Conservation (phyloP, 2,888 invertebrate species). For the Cosmopolites sordidus region DNA sequence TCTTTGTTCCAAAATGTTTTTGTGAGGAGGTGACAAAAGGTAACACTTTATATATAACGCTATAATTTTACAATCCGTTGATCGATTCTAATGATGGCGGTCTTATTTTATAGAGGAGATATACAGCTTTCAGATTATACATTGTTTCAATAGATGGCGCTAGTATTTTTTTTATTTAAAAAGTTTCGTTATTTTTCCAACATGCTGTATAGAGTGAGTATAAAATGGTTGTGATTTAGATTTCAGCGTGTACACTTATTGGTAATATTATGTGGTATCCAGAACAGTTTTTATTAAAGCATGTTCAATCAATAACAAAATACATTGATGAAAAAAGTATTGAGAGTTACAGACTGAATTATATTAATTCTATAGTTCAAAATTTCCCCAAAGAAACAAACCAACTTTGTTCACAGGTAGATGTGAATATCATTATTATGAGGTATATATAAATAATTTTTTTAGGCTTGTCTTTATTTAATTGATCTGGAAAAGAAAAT, state of each 20-base stretch:
- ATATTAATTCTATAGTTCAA: slow-evolving; percentile 55
- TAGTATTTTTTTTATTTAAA: too few species aligned
- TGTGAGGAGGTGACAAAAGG: too few species aligned
- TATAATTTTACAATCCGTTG: too few species aligned
- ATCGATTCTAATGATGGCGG: too few species aligned
- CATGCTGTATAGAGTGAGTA: too few species aligned
- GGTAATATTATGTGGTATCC: slow-evolving; percentile 85
- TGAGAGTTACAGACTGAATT: slow-evolving; percentile 51
- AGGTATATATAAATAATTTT: slow-evolving; percentile 22
- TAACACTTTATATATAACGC: too few species aligned
- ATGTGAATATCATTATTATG: too few species aligned
- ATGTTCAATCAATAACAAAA: slow-evolving; percentile 57
- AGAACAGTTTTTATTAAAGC: slow-evolving; percentile 69
- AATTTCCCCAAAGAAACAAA: slow-evolving; percentile 62
- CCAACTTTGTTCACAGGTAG: slow-evolving; percentile 48
- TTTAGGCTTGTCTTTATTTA: slow-evolving; percentile 58
- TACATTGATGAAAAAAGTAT: slow-evolving; percentile 51
- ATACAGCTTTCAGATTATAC: too few species aligned
- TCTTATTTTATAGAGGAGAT: too few species aligned
- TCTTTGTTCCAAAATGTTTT: too few species aligned
- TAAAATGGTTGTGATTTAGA: slow-evolving; percentile 46
- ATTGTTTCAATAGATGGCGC: too few species aligned
- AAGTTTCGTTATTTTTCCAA: too few species aligned
- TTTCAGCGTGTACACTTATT: slow-evolving; percentile 72
- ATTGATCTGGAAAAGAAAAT: slow-evolving; percentile 56